A percentile compares a stretch with the other conserved stretches of the same genome.
Evolutionary conservation across 2,113 vertebrate genomes (phyloP).

Genomic region (Entelurus aequoreus): DNA sequence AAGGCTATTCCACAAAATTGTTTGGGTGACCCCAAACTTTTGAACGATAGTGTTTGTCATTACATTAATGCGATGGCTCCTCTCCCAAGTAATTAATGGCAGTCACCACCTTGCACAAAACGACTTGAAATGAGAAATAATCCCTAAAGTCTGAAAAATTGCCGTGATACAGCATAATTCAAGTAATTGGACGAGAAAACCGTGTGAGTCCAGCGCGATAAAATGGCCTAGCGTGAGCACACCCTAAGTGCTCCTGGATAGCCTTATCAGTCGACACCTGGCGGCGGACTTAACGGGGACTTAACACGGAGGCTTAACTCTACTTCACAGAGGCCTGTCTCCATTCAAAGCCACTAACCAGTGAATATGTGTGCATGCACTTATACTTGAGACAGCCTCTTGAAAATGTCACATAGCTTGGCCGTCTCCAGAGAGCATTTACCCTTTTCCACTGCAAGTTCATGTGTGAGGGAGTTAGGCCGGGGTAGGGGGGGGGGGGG

Average conservation of each 20-base stretch:
- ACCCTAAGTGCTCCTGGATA: conserved; percentile 16
- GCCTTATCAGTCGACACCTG: conserved; percentile 56
- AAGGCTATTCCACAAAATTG: too few species aligned
- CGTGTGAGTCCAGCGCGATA: too few species aligned
- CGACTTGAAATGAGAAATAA: too few species aligned
- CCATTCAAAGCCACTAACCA: conserved; percentile 44
- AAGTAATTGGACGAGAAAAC: too few species aligned
- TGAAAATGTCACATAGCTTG: conserved; percentile 68
- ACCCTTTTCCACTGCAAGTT: conserved; percentile 60
- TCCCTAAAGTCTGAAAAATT: too few species aligned
- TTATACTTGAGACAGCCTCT: conserved; percentile 48
- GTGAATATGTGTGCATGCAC: conserved; percentile 22
- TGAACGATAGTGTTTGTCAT: too few species aligned
- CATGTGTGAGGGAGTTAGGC: conserved; percentile 26
- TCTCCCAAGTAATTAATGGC: too few species aligned
- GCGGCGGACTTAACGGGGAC: conserved; percentile 52
- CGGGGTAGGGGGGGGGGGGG: conserved; percentile 10
- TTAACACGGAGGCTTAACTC: conserved; percentile 53
- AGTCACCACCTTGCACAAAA: too few species aligned
- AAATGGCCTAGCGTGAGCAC: too few species aligned
- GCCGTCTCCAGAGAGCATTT: conserved; percentile 58
- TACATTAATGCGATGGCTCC: too few species aligned
- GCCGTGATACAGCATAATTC: too few species aligned
- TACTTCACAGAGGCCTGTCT: conserved; percentile 43
- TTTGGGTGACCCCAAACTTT: too few species aligned